Conservation (phyloP, 2,888 invertebrate species). For the Diploptera punctata region DNA sequence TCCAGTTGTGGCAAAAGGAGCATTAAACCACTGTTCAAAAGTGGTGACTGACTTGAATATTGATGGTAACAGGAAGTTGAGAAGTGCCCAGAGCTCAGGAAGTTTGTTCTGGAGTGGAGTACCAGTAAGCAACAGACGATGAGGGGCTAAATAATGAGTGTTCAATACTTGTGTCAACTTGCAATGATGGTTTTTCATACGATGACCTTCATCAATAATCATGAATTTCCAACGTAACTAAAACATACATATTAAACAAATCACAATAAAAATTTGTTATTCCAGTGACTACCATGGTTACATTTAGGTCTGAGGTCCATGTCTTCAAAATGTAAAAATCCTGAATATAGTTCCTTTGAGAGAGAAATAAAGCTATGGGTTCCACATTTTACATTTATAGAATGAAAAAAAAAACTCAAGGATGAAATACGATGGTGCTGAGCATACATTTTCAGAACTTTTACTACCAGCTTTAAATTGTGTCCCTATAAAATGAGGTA, state of each 20-base stretch:
- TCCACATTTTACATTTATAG: too few relatives aligned
- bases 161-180: conserved; percentile 67
- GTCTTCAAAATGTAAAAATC: too few relatives aligned
- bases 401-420: too few relatives aligned
- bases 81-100: conserved; percentile 68
- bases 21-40: conserved; percentile 73
- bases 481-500: too few relatives aligned
- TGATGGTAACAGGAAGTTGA: conserved; percentile 68
- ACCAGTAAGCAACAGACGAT: conserved; percentile 65
- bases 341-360: too few relatives aligned
- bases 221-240: conserved; percentile 69
- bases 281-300: too few relatives aligned
- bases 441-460: too few relatives aligned
- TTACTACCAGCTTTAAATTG: too few relatives aligned
- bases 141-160: conserved; percentile 65
- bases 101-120: conserved; percentile 67
- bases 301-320: too few relatives aligned
- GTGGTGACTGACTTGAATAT: conserved; percentile 69
- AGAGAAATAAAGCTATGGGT: too few relatives aligned
- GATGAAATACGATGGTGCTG: too few relatives aligned
- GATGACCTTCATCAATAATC: conserved; percentile 72
- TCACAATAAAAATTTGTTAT: background rate
- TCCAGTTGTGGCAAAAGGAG: conserved; percentile 70
- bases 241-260: conserved; percentile 30
- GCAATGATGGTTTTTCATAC: conserved; percentile 73